Evolutionary conservation across 2,888 invertebrate species (phyloP), one percentile per base, ranked within the genome.

Genomic region (Stenodema calcarata): DNA sequence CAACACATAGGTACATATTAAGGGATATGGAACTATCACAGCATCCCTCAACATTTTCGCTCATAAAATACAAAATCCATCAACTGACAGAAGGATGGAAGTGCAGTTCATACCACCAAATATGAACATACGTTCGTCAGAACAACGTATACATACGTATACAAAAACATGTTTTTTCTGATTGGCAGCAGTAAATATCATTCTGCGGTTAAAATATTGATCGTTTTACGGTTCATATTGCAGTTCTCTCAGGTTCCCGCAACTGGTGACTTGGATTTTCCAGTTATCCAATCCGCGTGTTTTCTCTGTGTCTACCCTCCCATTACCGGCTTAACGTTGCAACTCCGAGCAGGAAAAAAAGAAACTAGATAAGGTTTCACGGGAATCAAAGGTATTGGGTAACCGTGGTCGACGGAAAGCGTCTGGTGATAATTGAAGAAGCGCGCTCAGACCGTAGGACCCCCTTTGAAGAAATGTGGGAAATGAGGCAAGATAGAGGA

Each of bases 341-440:
- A 62, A 62, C 62, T 23, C 23, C 18, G 9, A 23, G 23, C 62
- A 6, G 62, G 62, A 62, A 62, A 62, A 62, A 62, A 62, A n/a
- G 50, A 62, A 62, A 62, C 18, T 18, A 62, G 73, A 41, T 73
- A 35, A 73, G 35, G 73, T 73, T 35, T 41, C 73, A 23, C 12
- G 62, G 18, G 23, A 62, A 18, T n/a, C 18, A 18, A 1, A 9
- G 62, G 23, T 78, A 7, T 78, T 78, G 44, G 78, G 78, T 44
- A 78, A 78, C 78, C 12, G 75, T 12, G 75, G 44, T 23, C 78
- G 44, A 44, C 78, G 78, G 44, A 50, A 50, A 50, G 80, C 80
- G 79, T 44, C 44, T 14, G 80, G 80, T 80, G n/a, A n/a, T n/a
- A 80, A 80, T 80, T 80, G 80, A 80, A 80, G 73, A 73, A 73